Conservation (phyloP, 2,888 invertebrate species). For the Sinodicranocentrus sp. region DNA sequence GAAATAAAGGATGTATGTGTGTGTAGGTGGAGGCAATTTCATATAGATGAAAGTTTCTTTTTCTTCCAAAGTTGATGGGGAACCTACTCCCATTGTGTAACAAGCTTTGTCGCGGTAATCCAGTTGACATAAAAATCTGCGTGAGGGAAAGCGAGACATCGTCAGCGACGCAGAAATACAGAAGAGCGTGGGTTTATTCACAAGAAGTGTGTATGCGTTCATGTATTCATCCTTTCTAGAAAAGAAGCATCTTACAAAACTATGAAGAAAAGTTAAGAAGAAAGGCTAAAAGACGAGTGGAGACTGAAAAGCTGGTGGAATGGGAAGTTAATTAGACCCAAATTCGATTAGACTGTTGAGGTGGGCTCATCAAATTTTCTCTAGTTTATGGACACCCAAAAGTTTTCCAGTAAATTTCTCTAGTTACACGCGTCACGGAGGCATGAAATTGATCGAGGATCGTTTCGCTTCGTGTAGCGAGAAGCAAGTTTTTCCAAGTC, state of each 20-base stretch:
- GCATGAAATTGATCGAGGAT: slow-evolving; percentile 77
- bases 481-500: slow-evolving; percentile 64
- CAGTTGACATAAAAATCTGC: not conserved
- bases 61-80: not conserved
- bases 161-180: slow-evolving; percentile 42
- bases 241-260: too few relatives aligned
- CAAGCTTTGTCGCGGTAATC: not conserved
- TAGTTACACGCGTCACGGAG: slow-evolving; percentile 75
- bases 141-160: slow-evolving; percentile 22
- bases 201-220: too few relatives aligned
- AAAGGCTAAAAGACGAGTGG: not conserved
- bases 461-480: slow-evolving; percentile 73
- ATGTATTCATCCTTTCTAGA: too few relatives aligned
- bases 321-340: slow-evolving; percentile 76
- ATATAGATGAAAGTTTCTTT: not conserved
- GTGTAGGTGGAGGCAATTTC: too few relatives aligned
- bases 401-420: slow-evolving; percentile 76
- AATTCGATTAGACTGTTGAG: slow-evolving; percentile 74
- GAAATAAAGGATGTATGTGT: too few relatives aligned
- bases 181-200: too few relatives aligned
- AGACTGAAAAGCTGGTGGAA: slow-evolving; percentile 57
- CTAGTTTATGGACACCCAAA: slow-evolving; percentile 75
- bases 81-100: not conserved
- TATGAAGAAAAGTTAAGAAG: slow-evolving; percentile 2
- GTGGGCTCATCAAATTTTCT: slow-evolving; percentile 75